Evolutionary conservation across 1,140 invertebrate genomes (phyloP).

Genomic region (Eueides isabella): DNA sequence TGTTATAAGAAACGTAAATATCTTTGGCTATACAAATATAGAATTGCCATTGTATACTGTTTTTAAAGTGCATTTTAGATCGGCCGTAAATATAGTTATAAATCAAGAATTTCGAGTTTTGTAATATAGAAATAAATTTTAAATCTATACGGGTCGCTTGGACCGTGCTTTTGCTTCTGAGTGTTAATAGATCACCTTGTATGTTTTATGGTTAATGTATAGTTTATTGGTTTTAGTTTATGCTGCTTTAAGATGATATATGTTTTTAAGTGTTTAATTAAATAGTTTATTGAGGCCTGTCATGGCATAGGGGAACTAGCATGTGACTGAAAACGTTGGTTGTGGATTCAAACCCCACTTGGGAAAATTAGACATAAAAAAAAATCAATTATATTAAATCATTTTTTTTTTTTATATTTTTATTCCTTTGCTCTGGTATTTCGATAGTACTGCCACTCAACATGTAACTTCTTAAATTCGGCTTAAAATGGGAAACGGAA

Average conservation of each 20-base stretch:
- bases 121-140: constrained; percentile 62
- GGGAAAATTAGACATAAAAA: too few species aligned
- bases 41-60: neutral
- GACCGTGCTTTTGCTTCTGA: constrained; percentile 58
- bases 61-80: constrained; percentile 27
- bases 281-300: neutral
- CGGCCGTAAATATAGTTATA: neutral
- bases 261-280: neutral
- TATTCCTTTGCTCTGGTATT: too few species aligned
- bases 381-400: too few species aligned
- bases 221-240: constrained; percentile 5
- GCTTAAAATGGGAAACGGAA: too few species aligned
- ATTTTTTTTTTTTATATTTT: too few species aligned
- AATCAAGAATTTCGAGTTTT: constrained; percentile 7
- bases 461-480: too few species aligned
- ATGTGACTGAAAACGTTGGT: too few species aligned
- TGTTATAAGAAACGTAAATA: constrained; percentile 21
- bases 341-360: too few species aligned
- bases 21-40: neutral
- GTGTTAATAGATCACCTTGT: constrained; percentile 60
- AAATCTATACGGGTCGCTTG: constrained; percentile 59
- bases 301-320: too few species aligned
- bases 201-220: constrained; percentile 11
- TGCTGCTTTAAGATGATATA: constrained; percentile 5
- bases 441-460: too few species aligned